These are phyloP conservation scores for Himalopsyche japonica DNA, from an alignment of 2,888 invertebrate species.

Conservation along the genomic window DNA sequence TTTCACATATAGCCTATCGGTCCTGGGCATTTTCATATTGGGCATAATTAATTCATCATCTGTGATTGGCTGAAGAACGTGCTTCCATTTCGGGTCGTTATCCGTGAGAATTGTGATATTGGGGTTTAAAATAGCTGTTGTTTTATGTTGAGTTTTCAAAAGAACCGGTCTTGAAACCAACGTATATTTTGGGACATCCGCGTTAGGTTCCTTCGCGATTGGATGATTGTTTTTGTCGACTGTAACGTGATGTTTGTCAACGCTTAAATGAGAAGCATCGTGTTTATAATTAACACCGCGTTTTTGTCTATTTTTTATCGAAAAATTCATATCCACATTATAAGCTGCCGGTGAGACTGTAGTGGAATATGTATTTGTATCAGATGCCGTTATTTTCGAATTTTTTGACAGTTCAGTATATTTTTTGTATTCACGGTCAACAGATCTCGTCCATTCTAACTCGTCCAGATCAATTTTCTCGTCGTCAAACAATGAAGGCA, in stretches of 20 bases:
- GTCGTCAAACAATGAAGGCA: neutral
- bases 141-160: neutral
- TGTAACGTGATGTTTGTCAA: neutral
- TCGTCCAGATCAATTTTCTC: neutral
- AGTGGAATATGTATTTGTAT: neutral
- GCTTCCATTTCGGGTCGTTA: neutral
- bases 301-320: neutral
- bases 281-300: neutral
- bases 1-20: neutral
- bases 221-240: neutral
- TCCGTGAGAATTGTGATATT: neutral
- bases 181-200: neutral
- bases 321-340: neutral
- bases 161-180: neutral
- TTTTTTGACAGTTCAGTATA: neutral
- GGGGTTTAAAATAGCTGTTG: neutral
- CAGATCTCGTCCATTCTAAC: neutral
- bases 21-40: neutral
- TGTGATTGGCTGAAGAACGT: neutral
- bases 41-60: neutral
- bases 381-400: neutral
- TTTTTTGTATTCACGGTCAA: neutral
- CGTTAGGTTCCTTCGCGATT: neutral
- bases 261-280: neutral
- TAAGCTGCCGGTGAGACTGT: neutral